Conservation (phyloP, 2,888 invertebrate species). For the Pardosa pseudoannulata region DNA sequence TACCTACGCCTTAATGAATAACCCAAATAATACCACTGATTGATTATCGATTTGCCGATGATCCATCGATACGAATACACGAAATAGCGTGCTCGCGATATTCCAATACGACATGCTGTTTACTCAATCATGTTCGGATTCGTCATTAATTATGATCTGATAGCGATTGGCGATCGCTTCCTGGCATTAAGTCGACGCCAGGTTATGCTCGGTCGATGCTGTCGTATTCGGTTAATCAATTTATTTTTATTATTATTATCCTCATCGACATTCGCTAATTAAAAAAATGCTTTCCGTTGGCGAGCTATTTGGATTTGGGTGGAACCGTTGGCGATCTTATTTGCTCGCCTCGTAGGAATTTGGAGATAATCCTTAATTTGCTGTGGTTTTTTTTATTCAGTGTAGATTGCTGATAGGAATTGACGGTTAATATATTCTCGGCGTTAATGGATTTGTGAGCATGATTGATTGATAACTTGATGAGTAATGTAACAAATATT, state of each 20-base stretch:
- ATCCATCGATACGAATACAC: background rate
- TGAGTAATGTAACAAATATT: too few relatives aligned
- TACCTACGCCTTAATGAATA: background rate
- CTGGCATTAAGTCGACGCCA: background rate
- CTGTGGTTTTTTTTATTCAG: too few relatives aligned
- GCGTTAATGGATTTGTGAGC: too few relatives aligned
- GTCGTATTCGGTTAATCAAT: constrained; percentile 1
- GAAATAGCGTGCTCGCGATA: constrained; percentile 8
- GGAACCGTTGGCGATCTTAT: too few relatives aligned
- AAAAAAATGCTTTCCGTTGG: background rate
- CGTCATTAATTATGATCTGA: constrained; percentile 17
- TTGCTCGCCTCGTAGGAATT: too few relatives aligned
- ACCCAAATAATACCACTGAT: constrained; percentile 10
- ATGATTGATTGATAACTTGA: too few relatives aligned
- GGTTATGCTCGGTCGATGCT: background rate
- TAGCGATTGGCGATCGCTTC: background rate
- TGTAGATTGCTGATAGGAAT: too few relatives aligned
- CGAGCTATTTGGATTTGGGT: too few relatives aligned
- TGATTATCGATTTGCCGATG: constrained; percentile 11
- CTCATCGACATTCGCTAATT: background rate
- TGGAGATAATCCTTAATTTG: too few relatives aligned
- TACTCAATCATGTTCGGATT: constrained; percentile 5
- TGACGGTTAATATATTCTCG: too few relatives aligned
- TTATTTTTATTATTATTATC: too few relatives aligned
- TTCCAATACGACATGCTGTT: constrained; percentile 6